Conservation (phyloP, 2,888 invertebrate genomes). For the Lasioglossum morio region DNA sequence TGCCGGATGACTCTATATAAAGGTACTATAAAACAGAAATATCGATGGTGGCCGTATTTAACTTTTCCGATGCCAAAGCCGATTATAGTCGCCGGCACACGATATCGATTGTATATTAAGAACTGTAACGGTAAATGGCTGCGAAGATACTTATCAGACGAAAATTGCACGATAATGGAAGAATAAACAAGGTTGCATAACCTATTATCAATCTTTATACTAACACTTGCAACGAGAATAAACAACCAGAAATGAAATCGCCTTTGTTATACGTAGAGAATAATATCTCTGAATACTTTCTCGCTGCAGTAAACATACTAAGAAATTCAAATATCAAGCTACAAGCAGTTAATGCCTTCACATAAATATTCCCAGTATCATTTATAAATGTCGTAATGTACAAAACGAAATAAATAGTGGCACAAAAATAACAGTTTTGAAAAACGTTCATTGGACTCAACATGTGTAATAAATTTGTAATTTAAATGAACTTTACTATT, state of each 20-base stretch:
- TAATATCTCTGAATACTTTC: not conserved
- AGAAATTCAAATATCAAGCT: not conserved
- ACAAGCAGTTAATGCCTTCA: not conserved
- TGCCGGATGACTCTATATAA: not conserved
- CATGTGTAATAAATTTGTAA: not conserved
- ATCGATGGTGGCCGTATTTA: slow-evolving; percentile 24
- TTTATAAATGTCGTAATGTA: too few relatives aligned
- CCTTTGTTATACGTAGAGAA: not conserved
- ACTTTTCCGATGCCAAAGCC: slow-evolving; percentile 6
- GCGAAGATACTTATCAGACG: not conserved
- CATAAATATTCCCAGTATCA: not conserved
- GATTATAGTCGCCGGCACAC: not conserved
- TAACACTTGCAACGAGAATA: not conserved
- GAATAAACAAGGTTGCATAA: not conserved
- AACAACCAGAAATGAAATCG: not conserved
- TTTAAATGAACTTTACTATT: too few relatives aligned
- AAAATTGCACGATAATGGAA: not conserved
- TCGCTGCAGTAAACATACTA: not conserved
- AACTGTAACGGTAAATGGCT: not conserved
- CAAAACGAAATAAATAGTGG: not conserved
- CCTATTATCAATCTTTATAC: not conserved
- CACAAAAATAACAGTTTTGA: not conserved
- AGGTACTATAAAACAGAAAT: slow-evolving; percentile 24
- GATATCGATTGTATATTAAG: slow-evolving; percentile 6
- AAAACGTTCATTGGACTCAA: not conserved